Conservation (phyloP, 1,140 invertebrate genomes). For the Drosophila virilis region DNA sequence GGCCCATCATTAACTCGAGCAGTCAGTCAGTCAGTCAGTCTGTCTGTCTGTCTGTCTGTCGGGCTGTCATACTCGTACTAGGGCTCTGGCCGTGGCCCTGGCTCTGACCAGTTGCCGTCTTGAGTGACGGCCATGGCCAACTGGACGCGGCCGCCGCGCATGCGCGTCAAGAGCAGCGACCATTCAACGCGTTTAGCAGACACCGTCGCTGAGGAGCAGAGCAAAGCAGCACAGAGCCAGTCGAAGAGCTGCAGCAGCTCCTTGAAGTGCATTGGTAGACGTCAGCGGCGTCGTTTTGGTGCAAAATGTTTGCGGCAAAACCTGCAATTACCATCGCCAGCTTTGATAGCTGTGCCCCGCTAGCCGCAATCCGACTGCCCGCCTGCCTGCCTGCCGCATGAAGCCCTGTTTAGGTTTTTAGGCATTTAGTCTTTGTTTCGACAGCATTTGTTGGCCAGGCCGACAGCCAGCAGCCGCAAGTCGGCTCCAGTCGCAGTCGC, state of each 20-base stretch:
- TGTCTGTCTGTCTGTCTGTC: conserved; percentile 38
- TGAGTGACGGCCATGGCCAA: conserved; percentile 67
- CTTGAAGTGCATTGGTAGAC: conserved; percentile 53
- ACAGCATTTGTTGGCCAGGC: conserved; percentile 58
- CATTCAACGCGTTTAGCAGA: conserved; percentile 60
- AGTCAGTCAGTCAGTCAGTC: conserved; percentile 56
- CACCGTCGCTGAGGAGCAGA: conserved; percentile 25
- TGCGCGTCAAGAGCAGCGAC: conserved; percentile 65
- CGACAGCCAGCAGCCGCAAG: conserved; percentile 42
- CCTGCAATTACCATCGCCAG: conserved; percentile 83
- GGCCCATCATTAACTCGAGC: conserved; percentile 74
- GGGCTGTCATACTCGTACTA: conserved; percentile 35
- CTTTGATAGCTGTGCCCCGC: conserved; percentile 69
- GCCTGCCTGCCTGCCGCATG: conserved; percentile 7
- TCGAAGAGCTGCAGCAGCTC: conserved; percentile 47
- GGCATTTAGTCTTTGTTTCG: conserved; percentile 81
- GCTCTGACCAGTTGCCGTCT: conserved; percentile 25
- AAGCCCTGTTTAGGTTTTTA: conserved; percentile 60
- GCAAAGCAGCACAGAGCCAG: conserved; percentile 3
- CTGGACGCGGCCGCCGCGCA: conserved; percentile 53
- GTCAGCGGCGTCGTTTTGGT: conserved; percentile 60
- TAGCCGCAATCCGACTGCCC: background rate
- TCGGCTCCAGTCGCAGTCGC: conserved; percentile 5
- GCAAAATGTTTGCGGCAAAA: conserved; percentile 81
- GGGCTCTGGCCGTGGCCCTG: background rate